These are phyloP conservation scores for Romanogobio albipinnatus DNA, from an alignment of 2,113 vertebrate species.

Conservation along the genomic window DNA sequence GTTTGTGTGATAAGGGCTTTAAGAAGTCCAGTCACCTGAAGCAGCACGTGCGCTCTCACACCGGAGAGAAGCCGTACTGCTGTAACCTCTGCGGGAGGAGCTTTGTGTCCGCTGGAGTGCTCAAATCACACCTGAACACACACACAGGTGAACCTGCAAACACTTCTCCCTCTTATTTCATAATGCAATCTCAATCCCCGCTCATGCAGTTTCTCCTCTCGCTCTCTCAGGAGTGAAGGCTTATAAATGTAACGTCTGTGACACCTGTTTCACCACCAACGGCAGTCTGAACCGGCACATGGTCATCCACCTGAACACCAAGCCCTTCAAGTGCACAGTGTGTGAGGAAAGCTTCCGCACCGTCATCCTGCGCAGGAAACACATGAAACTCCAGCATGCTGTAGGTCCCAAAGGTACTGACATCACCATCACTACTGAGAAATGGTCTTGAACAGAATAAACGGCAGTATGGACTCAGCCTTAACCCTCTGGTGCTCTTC, in stretches of 20 bases:
- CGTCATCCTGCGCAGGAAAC: slow-evolving; percentile 89
- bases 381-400: slow-evolving; percentile 91
- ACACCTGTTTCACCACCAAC: slow-evolving; percentile 93
- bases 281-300: slow-evolving; percentile 96
- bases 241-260: slow-evolving; percentile 90
- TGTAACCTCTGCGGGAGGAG: slow-evolving; percentile 90
- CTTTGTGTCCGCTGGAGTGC: slow-evolving; percentile 94
- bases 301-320: slow-evolving; percentile 89
- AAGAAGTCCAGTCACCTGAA: slow-evolving; percentile 99
- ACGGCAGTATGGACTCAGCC: too few relatives aligned
- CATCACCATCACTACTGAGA: too few relatives aligned
- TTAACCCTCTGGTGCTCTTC: too few relatives aligned
- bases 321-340: slow-evolving; percentile 91
- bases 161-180: background rate
- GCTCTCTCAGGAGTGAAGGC: slow-evolving; percentile 86
- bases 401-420: slow-evolving; percentile 78
- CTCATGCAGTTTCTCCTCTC: background rate
- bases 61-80: slow-evolving; percentile 93
- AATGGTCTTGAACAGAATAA: too few relatives aligned
- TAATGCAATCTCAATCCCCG: background rate
- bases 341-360: slow-evolving; percentile 94
- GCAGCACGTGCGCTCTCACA: slow-evolving; percentile 95
- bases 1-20: slow-evolving; percentile 91
- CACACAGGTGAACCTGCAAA: slow-evolving; percentile 84
- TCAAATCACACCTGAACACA: slow-evolving; percentile 96